phyloP scores from a whole-genome alignment of 2,113 vertebrate species.

The Ailuropoda melanoleuca region DNA sequence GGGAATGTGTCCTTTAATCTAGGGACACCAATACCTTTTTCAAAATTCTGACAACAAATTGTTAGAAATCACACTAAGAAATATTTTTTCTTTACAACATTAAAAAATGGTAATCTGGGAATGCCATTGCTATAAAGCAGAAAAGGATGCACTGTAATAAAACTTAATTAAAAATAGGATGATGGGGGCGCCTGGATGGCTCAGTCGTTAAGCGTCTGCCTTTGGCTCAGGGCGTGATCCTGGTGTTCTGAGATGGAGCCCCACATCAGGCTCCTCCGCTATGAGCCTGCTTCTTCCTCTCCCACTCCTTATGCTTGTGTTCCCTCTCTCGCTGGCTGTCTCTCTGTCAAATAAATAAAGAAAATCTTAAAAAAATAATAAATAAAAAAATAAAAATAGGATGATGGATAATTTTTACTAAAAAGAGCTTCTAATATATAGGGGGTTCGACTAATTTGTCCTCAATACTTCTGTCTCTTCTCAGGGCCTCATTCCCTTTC shows the following conservation, averaged over 20 bases:
- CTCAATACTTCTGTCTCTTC: neutral
- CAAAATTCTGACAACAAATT: neutral
- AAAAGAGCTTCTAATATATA: neutral
- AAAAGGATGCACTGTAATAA: neutral
- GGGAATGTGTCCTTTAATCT: neutral
- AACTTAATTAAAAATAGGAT: neutral
- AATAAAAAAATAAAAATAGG: neutral
- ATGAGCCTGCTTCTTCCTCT: too few species aligned
- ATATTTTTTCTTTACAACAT: neutral
- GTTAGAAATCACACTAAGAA: neutral
- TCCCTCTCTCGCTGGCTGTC: too few species aligned
- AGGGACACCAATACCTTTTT: neutral
- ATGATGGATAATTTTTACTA: neutral
- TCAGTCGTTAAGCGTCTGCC: too few species aligned
- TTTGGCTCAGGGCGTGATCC: too few species aligned
- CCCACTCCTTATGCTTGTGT: too few species aligned
- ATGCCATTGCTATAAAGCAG: neutral
- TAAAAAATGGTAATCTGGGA: neutral
- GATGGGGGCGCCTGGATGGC: neutral
- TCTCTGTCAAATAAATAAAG: too few species aligned
- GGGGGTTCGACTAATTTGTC: neutral
- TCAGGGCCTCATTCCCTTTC: neutral
- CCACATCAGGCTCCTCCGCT: too few species aligned
- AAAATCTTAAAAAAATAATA: too few species aligned
- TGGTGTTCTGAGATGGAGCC: too few species aligned